Base-by-base conservation (phyloP, 2,113 vertebrate genomes). In the Caretta caretta region DNA sequence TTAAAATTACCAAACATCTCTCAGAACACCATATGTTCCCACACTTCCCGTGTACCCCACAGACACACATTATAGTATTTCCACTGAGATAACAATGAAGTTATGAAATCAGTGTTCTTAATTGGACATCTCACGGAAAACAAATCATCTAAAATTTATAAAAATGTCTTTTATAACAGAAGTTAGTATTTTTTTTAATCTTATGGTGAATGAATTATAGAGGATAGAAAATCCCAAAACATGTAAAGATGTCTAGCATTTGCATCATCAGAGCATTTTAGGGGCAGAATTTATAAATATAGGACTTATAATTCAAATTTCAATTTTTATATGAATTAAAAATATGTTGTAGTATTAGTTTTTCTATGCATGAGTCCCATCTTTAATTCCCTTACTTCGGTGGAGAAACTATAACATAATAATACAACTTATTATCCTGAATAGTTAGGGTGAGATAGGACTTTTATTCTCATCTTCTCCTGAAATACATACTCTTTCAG, bases 301-400 rank as follows among this genome's bases (percentile, higher is more conserved):
- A n/a, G 16, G 65, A 38, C n/a, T 20, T 38, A 72, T 5, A 22
- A 19, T 80, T 81, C 6, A 80, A 75, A 80, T 53, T 50, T 78
- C 57, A 84, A 56, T 53, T 35, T 89, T 59, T 93, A 62, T 79
- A 19, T 49, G 92, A 76, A 17, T 16, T 88, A 31, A 17, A 89
- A 46, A 53, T 87, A 48, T 6, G 6, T 29, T 54, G 22, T 53
- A 19, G 10, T 8, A 46, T 89, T 92, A 54, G 6, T 84, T 76
- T 53, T 57, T 48, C 1, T 0, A 3, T 29, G 14, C n/a, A 17
- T 13, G 51, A 82, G 8, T 56, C 69, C 42, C 0, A 0, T 8
- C 62, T 87, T 19, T 51, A 0, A 0, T 81, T 80, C 35, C 24
- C 31, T 9, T 22, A 29, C 49, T 72, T 38, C 72, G 56, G 62